phyloP scores from a whole-genome alignment of 1,140 invertebrate species.

The Bathynomus jamesi region DNA sequence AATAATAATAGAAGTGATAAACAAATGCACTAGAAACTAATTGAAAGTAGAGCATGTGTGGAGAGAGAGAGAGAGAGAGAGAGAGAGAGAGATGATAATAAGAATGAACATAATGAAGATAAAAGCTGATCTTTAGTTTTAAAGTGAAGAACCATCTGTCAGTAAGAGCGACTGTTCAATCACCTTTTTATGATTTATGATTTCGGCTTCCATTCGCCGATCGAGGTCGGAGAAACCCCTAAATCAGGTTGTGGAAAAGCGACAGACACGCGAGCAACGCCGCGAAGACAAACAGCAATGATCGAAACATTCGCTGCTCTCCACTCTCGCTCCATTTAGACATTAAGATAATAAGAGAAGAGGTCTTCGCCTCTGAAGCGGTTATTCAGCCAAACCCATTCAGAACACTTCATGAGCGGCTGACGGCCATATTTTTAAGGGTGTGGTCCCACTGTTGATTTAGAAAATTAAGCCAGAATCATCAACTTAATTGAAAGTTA shows the following conservation, averaged over 20 bases:
- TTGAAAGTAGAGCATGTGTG: too few species aligned
- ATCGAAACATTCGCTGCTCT: background rate
- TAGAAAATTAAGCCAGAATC: conserved; percentile 34
- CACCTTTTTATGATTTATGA: background rate
- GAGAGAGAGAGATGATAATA: too few species aligned
- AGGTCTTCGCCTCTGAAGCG: background rate
- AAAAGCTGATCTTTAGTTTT: background rate
- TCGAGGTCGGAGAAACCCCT: background rate
- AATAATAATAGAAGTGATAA: too few species aligned
- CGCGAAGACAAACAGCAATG: background rate
- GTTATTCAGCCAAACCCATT: background rate
- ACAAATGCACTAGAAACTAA: too few species aligned
- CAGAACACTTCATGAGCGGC: background rate
- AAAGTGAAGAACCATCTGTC: background rate
- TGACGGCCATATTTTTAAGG: conserved; percentile 17
- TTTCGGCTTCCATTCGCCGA: background rate
- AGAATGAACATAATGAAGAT: too few species aligned
- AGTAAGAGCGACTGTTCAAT: background rate
- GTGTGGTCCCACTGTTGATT: conserved; percentile 34
- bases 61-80: too few species aligned
- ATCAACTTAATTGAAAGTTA: conserved; percentile 36
- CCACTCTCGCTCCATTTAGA: background rate
- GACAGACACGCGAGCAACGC: background rate
- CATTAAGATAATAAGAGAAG: background rate
- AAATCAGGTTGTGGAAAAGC: background rate